These are phyloP conservation scores for Poecilia wingei DNA, from an alignment of 2,797 vertebrate species.

Conservation along the genomic window DNA sequence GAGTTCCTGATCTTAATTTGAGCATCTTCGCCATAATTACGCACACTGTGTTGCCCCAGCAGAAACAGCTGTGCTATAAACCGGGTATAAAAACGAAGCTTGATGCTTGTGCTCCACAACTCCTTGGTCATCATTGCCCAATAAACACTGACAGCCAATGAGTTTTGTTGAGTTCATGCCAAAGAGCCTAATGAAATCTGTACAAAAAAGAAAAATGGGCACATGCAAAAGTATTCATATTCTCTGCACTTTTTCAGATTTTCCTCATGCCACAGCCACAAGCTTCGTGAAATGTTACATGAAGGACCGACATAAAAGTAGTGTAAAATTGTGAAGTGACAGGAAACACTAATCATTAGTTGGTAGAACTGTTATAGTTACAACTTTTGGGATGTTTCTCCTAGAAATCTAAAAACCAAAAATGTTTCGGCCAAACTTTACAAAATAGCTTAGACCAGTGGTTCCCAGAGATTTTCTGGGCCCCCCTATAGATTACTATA, in stretches of 20 bases:
- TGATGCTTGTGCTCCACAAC: slow-evolving; percentile 69
- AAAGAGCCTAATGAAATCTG: slow-evolving; percentile 64
- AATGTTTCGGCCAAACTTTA: background rate
- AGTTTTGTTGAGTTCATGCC: slow-evolving; percentile 53
- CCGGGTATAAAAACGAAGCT: slow-evolving; percentile 77
- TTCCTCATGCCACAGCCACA: background rate
- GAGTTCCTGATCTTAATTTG: slow-evolving; percentile 75
- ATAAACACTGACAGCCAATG: slow-evolving; percentile 76
- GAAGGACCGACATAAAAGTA: background rate
- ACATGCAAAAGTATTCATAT: background rate
- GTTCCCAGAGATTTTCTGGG: too few species aligned
- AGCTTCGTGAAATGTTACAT: background rate
- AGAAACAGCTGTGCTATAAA: slow-evolving; percentile 84
- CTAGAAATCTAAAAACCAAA: background rate
- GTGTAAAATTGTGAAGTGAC: background rate
- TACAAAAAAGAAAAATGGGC: background rate
- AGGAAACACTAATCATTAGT: background rate
- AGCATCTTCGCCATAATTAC: slow-evolving; percentile 73
- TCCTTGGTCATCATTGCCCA: slow-evolving; percentile 78
- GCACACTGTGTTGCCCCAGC: slow-evolving; percentile 60
- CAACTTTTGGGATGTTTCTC: background rate
- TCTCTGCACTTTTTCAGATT: background rate
- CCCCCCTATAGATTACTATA: too few species aligned
- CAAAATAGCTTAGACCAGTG: background rate
- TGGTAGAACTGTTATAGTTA: background rate